phyloP scores from a whole-genome alignment of 2,888 invertebrate genomes.

The Aspidiotus rigidus region DNA sequence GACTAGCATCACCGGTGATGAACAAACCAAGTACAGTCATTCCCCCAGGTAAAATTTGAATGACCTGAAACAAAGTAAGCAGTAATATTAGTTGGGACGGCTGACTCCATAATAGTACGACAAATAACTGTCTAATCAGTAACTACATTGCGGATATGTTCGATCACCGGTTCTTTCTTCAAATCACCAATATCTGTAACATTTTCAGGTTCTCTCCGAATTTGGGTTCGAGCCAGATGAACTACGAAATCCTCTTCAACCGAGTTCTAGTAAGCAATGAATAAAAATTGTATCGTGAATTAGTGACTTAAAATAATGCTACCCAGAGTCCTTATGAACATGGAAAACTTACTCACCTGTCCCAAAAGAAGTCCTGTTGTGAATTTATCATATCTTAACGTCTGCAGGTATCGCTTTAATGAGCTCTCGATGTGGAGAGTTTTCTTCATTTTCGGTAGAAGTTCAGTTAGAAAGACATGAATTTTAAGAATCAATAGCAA shows the following conservation, averaged over 20 bases:
- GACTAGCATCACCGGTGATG: conserved; percentile 57
- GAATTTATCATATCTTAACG: conserved; percentile 18
- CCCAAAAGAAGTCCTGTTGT: conserved; percentile 24
- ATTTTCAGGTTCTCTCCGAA: conserved; percentile 10
- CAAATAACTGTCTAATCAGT: neutral
- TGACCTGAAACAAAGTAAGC: conserved; percentile 47
- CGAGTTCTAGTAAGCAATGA: conserved; percentile 5
- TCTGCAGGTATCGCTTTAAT: conserved; percentile 16
- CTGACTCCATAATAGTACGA: neutral
- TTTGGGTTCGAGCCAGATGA: conserved; percentile 26
- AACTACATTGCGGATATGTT: conserved; percentile 21
- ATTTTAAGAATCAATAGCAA: too few relatives aligned
- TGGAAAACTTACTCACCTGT: conserved; percentile 14
- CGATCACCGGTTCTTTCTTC: conserved; percentile 14
- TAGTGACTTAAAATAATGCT: neutral
- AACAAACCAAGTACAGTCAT: conserved; percentile 78
- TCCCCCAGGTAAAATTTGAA: conserved; percentile 84
- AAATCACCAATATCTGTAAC: conserved; percentile 4
- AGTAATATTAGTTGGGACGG: neutral
- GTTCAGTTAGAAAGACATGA: neutral
- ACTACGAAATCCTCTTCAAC: conserved; percentile 20
- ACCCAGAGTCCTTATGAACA: neutral
- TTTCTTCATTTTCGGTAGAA: conserved; percentile 13
- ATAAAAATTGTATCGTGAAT: neutral
- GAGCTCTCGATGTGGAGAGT: conserved; percentile 20